A percentile compares a stretch with the other conserved stretches of the same genome.
Conservation (phyloP, 2,113 vertebrate genomes). For the Chrysochloris asiatica region DNA sequence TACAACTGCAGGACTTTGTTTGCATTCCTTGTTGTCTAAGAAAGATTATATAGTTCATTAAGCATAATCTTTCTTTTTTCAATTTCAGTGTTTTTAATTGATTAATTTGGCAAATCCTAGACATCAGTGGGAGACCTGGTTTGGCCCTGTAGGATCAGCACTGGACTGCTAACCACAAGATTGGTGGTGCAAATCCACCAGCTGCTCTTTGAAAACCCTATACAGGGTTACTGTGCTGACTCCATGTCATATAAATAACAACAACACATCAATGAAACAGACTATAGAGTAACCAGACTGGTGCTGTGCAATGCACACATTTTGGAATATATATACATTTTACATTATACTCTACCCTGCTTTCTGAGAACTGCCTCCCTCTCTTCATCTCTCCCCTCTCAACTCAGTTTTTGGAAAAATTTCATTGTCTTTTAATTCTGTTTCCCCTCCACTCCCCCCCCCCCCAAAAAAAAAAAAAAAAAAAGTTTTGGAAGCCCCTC, state of each 20-base stretch:
- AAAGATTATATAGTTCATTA: background rate
- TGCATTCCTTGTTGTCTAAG: background rate
- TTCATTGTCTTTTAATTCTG: too few relatives aligned
- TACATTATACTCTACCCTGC: background rate
- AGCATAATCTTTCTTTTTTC: slow-evolving; percentile 39
- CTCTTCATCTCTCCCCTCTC: background rate
- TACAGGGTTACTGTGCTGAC: too few relatives aligned
- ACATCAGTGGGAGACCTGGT: too few relatives aligned
- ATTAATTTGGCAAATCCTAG: slow-evolving; percentile 8
- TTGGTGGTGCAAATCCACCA: too few relatives aligned
- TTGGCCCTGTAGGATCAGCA: too few relatives aligned
- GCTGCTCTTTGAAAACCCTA: too few relatives aligned
- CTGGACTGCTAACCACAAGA: too few relatives aligned
- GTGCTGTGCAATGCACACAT: background rate
- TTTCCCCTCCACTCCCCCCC: too few relatives aligned
- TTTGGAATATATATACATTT: too few relatives aligned
- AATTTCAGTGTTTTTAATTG: slow-evolving; percentile 30
- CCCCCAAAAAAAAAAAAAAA: too few relatives aligned
- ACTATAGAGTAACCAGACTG: background rate
- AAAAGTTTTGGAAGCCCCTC: too few relatives aligned
- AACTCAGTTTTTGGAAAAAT: background rate
- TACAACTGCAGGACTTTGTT: background rate
- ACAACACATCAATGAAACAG: background rate
- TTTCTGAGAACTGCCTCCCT: background rate
- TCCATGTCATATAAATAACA: too few relatives aligned